Base-by-base conservation (phyloP, 2,888 invertebrate genomes). In the Meloe dianella region DNA sequence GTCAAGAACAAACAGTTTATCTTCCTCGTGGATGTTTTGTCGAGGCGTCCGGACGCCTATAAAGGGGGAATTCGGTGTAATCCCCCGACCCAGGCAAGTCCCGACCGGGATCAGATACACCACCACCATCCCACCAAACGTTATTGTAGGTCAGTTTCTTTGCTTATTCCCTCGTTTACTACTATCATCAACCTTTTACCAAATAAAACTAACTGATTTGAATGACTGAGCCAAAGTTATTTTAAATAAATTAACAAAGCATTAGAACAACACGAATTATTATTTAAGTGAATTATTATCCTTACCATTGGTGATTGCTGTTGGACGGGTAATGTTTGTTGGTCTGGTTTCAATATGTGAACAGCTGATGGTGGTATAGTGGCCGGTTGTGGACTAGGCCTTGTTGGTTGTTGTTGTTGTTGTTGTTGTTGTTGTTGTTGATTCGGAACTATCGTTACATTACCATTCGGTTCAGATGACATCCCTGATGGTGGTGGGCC, bases 291-390 rank as follows among this genome's bases (percentile, higher is more conserved):
- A n/a, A n/a, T n/a, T n/a, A n/a, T 14, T 10, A 47, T 22, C 10
- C 79, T 77, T 74, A 84, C 84, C 84, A 84, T 84, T 63, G 84
- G 82, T 38, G 68, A 68, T 74, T 84, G 84, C 73, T 84, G 84
- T 72, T 83, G 82, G 76, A 82, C 79, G 76, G 83, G 78, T 70
- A 79, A 73, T 32, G 79, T 72, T 66, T 77, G 77, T 72, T 82
- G 81, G 64, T 82, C 81, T 68, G 79, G 76, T 61, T 76, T 77
- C 61, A 76, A 64, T 75, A 76, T 75, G 57, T 77, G 73, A 22
- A 74, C 71, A 22, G 72, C 66, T 47, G 71, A 65, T 5, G 67
- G 20, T 47, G 47, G 47, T 14, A 65, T 71, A 6, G 75, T 64
- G 27, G 73, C 66, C 12, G 80, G 79, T 70, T 84, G 84, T 29